A percentile compares a stretch with the other conserved stretches of the same genome.
phyloP scores from a whole-genome alignment of 2,113 vertebrate species.

The Paramisgurnus dabryanus region DNA sequence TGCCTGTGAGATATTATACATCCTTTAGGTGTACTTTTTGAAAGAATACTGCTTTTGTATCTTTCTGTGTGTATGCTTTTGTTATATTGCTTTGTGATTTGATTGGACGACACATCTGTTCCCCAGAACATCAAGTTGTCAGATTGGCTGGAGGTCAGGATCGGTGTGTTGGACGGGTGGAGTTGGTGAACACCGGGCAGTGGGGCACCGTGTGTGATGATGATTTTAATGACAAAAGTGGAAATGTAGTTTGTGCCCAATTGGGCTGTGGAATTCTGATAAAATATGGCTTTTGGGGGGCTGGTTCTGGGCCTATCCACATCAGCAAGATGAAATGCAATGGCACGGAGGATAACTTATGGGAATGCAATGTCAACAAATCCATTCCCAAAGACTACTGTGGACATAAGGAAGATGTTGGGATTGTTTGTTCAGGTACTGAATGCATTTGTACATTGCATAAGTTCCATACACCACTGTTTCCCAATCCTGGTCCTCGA shows the following conservation, averaged over 20 bases:
- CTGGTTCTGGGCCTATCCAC: slow-evolving; percentile 45
- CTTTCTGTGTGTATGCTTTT: background rate
- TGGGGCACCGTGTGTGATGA: slow-evolving; percentile 65
- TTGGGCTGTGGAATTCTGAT: slow-evolving; percentile 53
- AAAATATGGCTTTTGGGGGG: background rate
- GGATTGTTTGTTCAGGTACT: slow-evolving; percentile 63
- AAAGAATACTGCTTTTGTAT: too few species aligned
- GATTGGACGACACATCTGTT: slow-evolving; percentile 17
- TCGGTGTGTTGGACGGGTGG: slow-evolving; percentile 61
- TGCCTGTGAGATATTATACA: too few species aligned
- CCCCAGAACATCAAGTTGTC: slow-evolving; percentile 42
- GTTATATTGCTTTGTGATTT: background rate
- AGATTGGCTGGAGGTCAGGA: slow-evolving; percentile 44
- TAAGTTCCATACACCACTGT: too few species aligned
- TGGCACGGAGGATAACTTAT: slow-evolving; percentile 55
- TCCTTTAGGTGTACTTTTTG: too few species aligned
- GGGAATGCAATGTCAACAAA: slow-evolving; percentile 34
- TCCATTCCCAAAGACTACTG: slow-evolving; percentile 29
- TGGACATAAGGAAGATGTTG: slow-evolving; percentile 60
- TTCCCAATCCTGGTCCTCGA: too few species aligned
- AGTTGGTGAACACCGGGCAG: slow-evolving; percentile 33
- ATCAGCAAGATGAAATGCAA: slow-evolving; percentile 55
- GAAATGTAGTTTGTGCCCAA: slow-evolving; percentile 58
- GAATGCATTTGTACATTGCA: background rate
- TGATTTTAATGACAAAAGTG: slow-evolving; percentile 47